Base-by-base conservation (phyloP, 2,113 vertebrate species). In the Leucoraja erinaceus region DNA sequence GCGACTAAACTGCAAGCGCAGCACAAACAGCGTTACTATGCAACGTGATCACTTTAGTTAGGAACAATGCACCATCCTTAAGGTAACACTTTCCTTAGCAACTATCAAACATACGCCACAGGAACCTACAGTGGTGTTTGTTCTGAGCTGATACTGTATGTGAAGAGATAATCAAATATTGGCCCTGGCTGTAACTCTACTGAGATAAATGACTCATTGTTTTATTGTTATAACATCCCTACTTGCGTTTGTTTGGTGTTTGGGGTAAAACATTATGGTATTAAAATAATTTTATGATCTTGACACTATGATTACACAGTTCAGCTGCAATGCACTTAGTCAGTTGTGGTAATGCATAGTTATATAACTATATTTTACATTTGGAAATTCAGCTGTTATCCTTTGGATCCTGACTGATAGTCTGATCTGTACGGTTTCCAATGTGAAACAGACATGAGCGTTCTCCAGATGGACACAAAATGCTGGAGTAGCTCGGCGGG, bases 231-330 rank as follows among this genome's bases (percentile, higher is more conserved):
- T 81, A 54, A 7, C 38, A 81, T 54, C 38, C 78, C 38, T 47
- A 81, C 38, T 81, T 81, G 20, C 38, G 38, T 14, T 2, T 79
- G 77, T 79, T 47, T 77, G 25, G 18, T 74, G 70, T 74, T 74
- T 74, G 74, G 25, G 25, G 14, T 47, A 81, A 81, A 22, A 20
- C 78, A 54, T 38, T 81, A 47, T 81, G 38, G 20, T 54, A 20
- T 54, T 54, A 54, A 81, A 81, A 81, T 81, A 81, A 79, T 79
- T 78, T 75, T n/a, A 75, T 75, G 74, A 75, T n/a, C 25, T 75
- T 28, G 74, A n/a, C 74, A 75, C 74, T 28, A 75, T 75, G 74
- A 75, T 75, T 75, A 75, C 9, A 75, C 74, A 54, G 38, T 81
- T 81, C 78, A 81, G 38, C 78, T 79, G 8, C 33, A 81, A 81